These are phyloP conservation scores for Lissonota sp. DNA, from an alignment of 2,888 invertebrate genomes.

Conservation along the genomic window DNA sequence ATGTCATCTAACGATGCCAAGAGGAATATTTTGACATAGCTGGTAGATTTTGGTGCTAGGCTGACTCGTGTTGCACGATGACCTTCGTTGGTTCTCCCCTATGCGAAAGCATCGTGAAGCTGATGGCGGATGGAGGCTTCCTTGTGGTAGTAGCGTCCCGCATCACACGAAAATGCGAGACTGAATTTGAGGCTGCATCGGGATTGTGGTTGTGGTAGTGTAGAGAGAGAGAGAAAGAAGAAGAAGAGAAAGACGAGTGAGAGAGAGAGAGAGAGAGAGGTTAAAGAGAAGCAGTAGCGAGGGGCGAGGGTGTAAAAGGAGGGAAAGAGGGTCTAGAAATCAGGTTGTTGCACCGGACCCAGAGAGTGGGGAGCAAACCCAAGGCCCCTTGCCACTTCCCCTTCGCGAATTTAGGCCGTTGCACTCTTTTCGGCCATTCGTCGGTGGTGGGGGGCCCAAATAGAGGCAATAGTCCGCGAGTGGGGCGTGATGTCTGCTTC, in stretches of 20 bases:
- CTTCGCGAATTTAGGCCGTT: constrained; percentile 83
- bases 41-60: constrained; percentile 13
- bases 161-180: not conserved
- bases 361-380: constrained; percentile 76
- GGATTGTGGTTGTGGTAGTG: constrained; percentile 31
- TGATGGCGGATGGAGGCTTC: constrained; percentile 39
- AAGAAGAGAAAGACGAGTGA: constrained; percentile 1
- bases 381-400: constrained; percentile 82
- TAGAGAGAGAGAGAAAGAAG: constrained; percentile 41
- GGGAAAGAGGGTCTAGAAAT: constrained; percentile 82
- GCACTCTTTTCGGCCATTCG: constrained; percentile 82
- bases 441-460: constrained; percentile 81
- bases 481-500: constrained; percentile 40
- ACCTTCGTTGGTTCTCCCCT: constrained; percentile 15
- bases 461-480: constrained; percentile 73
- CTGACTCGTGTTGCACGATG: constrained; percentile 13
- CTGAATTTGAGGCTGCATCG: constrained; percentile 47
- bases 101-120: not conserved
- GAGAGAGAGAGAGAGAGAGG: constrained; percentile 19
- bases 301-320: constrained; percentile 66
- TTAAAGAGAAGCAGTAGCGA: constrained; percentile 34
- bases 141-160: constrained; percentile 33
- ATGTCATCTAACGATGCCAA: too few species aligned
- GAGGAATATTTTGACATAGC: too few species aligned
- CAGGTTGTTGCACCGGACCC: constrained; percentile 83